Evolutionary conservation across 2,888 invertebrate genomes (phyloP), one percentile per base, ranked within the genome.

Genomic region (Priocnemis perturbator): DNA sequence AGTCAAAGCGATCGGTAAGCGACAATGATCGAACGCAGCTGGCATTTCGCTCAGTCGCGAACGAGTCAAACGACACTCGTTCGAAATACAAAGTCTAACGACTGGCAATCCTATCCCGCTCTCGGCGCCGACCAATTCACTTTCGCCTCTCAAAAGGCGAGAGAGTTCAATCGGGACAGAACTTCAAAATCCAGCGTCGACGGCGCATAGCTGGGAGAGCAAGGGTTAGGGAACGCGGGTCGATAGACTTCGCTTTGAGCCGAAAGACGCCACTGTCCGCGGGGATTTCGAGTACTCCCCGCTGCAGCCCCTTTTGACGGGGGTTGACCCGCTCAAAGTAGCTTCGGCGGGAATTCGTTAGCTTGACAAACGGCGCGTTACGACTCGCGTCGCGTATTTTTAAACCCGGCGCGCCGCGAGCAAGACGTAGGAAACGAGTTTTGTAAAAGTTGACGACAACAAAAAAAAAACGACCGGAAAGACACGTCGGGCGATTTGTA

Each of bases 301-400:
- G 17, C 52, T 23, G 26, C 15, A 67, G 30, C 14, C 15, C 53
- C 50, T 60, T 68, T 66, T 65, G 59, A 72, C 62, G 63, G 37
- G 26, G 50, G 60, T 45, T 60, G 63, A 64, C 63, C 69, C 63
- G 63, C 60, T 69, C 69, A 66, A 15, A 23, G 26, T 1, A 55
- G 9, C 14, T 21, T 56, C 20, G 11, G 20, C 47, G 37, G 21
- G 19, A 44, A 59, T 71, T 61, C 62, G 26, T 65, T 60, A 50
- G 52, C 45, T 60, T 14, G 56, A 37, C 44, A 20, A 48, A 23
- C n/a, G 55, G n/a, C 23, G 23, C 26, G 26, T 4, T 23, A 23
- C 23, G 3, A 23, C 23, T 53, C 23, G 19, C 7, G n/a, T n/a
- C 0, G 21, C 23, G 19, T 26, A 55, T 55, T 55, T 26, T 17